Evolutionary conservation across 2,888 invertebrate species (phyloP), one percentile per base, ranked within the genome.

Genomic region (Aplocera efformata): DNA sequence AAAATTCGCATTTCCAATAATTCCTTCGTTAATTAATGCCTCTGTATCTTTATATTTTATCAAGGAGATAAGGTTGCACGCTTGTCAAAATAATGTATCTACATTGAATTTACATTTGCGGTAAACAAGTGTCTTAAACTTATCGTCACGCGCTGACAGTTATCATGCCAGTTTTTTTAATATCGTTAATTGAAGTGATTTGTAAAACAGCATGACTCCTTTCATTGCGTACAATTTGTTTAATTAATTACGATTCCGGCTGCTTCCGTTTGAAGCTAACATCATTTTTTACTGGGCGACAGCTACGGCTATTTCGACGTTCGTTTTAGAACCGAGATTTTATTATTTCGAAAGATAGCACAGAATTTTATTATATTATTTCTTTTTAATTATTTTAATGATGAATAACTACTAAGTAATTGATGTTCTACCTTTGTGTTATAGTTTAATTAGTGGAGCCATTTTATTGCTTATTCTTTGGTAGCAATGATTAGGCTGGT

Each of bases 151-250:
- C 76, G 65, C 71, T 22, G 6, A n/a, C 73, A 61, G 79, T 79
- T 79, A 83, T 82, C 76, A 78, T 76, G 70, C 70, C 60, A 78
- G 79, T 85, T 86, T 85, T 88, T 86, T 88, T 86, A 84, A 88
- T 86, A 84, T 83, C 70, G 82, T 84, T 88, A 86, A 88, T 86
- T 88, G 86, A 82, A 85, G 84, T 84, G 85, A 88, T 88, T 88
- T 88, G 88, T 88, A 84, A 85, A 86, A 85, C 88, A 88, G 88
- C 88, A 79, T 75, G 86, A 84, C 81, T 84, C 82, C 85, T 86
- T 88, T 88, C 88, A 77, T 81, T 84, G 85, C 86, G 80, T 80
- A 85, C 85, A 77, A 83, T 85, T 83, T 80, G 75, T 80, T 81
- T 84, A 88, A 86, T 88, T 86, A 88, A 86, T 86, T 86, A 84